Conservation (phyloP, 2,888 invertebrate genomes). For the Gortyna flavago region DNA sequence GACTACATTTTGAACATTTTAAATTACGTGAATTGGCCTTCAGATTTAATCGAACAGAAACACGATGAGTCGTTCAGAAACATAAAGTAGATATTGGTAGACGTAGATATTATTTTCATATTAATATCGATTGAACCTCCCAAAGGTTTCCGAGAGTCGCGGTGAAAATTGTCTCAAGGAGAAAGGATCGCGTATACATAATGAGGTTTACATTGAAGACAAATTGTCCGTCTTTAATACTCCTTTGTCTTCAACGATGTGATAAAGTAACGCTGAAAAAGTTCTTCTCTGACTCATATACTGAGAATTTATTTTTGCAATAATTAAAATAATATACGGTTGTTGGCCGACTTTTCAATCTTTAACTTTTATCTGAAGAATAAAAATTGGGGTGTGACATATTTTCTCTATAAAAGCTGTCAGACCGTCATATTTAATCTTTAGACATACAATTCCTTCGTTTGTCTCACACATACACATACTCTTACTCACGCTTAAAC, state of each 20-base stretch:
- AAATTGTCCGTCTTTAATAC: slow-evolving; percentile 57
- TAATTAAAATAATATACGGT: background rate
- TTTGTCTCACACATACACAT: too few species aligned
- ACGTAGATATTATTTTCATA: slow-evolving; percentile 27
- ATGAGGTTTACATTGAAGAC: slow-evolving; percentile 63
- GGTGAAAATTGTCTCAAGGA: slow-evolving; percentile 47
- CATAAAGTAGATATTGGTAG: slow-evolving; percentile 6
- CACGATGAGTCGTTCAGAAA: background rate
- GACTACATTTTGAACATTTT: background rate
- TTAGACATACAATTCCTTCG: too few species aligned
- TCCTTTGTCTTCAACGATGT: slow-evolving; percentile 49
- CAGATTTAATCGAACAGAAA: slow-evolving; percentile 11
- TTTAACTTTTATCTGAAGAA: background rate
- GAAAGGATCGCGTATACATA: slow-evolving; percentile 58
- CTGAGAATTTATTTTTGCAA: slow-evolving; percentile 6
- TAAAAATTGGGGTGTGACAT: background rate
- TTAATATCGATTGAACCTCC: slow-evolving; percentile 33
- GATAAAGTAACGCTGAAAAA: slow-evolving; percentile 54
- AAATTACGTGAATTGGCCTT: too few species aligned
- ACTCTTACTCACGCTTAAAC: too few species aligned
- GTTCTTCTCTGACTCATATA: slow-evolving; percentile 19
- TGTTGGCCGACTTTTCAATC: too few species aligned
- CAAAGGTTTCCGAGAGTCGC: slow-evolving; percentile 36
- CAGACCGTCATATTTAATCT: too few species aligned
- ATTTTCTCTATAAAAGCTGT: background rate